Evolutionary conservation across 2,888 invertebrate genomes (phyloP).

Genomic region (Crepidodera aurea): DNA sequence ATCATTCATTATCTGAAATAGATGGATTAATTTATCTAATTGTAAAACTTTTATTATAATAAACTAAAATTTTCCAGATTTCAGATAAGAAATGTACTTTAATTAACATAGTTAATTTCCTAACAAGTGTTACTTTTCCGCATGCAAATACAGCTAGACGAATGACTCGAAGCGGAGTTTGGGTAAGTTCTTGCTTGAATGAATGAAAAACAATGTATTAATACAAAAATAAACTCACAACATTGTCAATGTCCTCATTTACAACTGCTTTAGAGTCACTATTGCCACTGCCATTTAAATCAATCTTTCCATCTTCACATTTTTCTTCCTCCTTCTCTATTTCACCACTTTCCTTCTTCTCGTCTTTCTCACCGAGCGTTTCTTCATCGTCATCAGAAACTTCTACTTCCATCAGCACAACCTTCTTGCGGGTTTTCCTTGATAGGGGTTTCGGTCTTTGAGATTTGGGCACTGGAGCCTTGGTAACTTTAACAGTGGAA

Average conservation of each 20-base stretch:
- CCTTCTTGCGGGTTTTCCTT: constrained; percentile 59
- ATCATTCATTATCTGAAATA: constrained; percentile 40
- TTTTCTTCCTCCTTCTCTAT: constrained; percentile 23
- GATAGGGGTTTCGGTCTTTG: constrained; percentile 46
- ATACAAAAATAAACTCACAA: not conserved
- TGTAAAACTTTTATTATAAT: too few species aligned
- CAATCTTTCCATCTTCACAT: constrained; percentile 17
- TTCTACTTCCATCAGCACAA: constrained; percentile 62
- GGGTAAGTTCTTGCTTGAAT: too few species aligned
- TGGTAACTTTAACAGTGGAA: constrained; percentile 63
- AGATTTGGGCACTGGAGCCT: constrained; percentile 46
- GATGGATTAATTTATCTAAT: too few species aligned
- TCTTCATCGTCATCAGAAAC: constrained; percentile 60
- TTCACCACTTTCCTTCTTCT: constrained; percentile 33
- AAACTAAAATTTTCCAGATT: too few species aligned
- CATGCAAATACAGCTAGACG: too few species aligned
- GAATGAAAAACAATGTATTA: too few species aligned
- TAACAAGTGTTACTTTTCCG: too few species aligned
- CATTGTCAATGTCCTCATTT: not conserved
- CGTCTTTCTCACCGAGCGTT: constrained; percentile 15
- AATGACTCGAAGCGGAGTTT: too few species aligned
- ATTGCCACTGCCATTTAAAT: constrained; percentile 20
- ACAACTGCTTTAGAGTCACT: not conserved
- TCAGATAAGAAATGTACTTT: too few species aligned
- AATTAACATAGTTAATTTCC: too few species aligned